These are phyloP conservation scores for Lypha dubia DNA, from an alignment of 2,888 invertebrate species.

Conservation along the genomic window DNA sequence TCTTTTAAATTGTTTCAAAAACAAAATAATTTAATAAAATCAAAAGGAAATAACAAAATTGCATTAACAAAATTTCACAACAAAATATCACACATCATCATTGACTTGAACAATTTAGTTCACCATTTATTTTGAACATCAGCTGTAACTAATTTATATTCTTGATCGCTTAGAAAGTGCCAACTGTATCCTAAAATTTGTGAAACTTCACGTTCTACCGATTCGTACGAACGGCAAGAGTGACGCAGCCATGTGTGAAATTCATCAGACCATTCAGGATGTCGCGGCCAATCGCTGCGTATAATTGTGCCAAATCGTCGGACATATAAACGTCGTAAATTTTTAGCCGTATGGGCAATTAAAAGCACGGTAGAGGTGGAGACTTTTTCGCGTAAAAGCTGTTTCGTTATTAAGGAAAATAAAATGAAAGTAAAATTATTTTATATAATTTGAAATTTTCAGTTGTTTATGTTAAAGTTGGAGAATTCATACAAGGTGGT, in stretches of 20 bases:
- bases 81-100: conserved; percentile 70
- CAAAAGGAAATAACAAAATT: conserved; percentile 20
- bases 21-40: conserved; percentile 45
- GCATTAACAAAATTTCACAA: conserved; percentile 32
- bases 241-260: conserved; percentile 87
- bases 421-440: background rate
- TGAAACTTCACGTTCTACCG: conserved; percentile 88
- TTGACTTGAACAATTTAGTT: conserved; percentile 52
- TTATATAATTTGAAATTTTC: too few relatives aligned
- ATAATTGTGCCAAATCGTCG: conserved; percentile 89
- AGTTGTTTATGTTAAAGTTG: too few relatives aligned
- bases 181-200: conserved; percentile 87
- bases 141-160: conserved; percentile 85
- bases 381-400: conserved; percentile 90
- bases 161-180: conserved; percentile 87
- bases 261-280: conserved; percentile 87
- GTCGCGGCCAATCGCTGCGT: conserved; percentile 88
- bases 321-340: conserved; percentile 86
- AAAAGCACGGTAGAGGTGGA: conserved; percentile 90
- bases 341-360: conserved; percentile 87
- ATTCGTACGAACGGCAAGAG: conserved; percentile 86
- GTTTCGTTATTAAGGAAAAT: conserved; percentile 13
- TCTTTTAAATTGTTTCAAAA: conserved; percentile 11
- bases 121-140: conserved; percentile 77
- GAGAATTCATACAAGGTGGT: too few relatives aligned